phyloP scores from a whole-genome alignment of 2,113 vertebrate genomes.

The Sylvilagus bachmani region DNA sequence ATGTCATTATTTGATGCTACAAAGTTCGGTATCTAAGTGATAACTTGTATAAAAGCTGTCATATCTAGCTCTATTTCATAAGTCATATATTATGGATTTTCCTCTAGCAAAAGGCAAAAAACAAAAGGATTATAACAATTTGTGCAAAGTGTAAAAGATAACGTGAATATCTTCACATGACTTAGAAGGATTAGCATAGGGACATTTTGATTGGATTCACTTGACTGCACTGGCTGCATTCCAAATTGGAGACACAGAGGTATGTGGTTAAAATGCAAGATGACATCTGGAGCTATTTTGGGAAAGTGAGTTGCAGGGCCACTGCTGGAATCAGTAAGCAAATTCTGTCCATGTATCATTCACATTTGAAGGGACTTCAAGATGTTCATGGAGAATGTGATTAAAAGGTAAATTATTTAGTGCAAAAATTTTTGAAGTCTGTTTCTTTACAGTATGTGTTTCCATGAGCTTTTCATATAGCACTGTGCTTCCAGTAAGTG shows the following conservation, averaged over 20 bases:
- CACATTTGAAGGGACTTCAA: no score
- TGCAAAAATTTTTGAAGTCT: no score
- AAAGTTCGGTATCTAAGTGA: background rate
- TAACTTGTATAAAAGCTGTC: constrained; percentile 19
- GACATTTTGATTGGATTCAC: constrained; percentile 35
- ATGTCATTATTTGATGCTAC: background rate
- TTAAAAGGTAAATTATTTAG: no score
- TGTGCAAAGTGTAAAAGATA: constrained; percentile 52
- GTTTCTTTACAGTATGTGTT: no score
- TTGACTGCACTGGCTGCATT: constrained; percentile 27
- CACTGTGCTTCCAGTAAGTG: background rate
- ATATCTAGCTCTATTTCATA: constrained; percentile 7
- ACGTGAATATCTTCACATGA: constrained; percentile 56
- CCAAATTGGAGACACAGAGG: background rate
- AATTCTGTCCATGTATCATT: background rate
- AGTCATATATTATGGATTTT: constrained; percentile 41
- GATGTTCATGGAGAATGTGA: no score
- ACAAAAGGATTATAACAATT: constrained; percentile 54
- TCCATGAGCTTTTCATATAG: no score
- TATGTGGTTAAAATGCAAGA: background rate
- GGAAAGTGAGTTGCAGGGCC: constrained; percentile 2
- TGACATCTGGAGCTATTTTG: background rate
- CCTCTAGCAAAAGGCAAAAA: constrained; percentile 53
- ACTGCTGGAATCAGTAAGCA: background rate
- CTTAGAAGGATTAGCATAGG: constrained; percentile 34